These are phyloP conservation scores for Pemphredon lugubris DNA, from an alignment of 2,888 invertebrate species.

Conservation along the genomic window DNA sequence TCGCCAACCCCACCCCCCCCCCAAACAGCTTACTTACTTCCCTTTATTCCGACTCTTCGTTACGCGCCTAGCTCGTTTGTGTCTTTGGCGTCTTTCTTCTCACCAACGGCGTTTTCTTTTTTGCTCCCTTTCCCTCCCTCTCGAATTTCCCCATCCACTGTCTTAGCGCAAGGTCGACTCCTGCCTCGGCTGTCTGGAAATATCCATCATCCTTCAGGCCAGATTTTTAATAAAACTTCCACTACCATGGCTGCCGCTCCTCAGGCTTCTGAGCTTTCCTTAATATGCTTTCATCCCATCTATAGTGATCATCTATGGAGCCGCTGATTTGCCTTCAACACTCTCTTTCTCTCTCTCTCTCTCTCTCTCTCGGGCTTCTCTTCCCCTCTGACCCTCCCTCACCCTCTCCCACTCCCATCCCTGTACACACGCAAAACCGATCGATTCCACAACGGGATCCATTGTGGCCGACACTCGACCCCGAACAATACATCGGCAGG, in stretches of 20 bases:
- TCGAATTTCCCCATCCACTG: slow-evolving; percentile 34
- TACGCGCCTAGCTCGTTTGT: not conserved
- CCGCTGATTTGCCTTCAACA: slow-evolving; percentile 69
- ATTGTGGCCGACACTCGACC: slow-evolving; percentile 62
- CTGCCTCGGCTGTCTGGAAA: slow-evolving; percentile 61
- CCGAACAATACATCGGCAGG: slow-evolving; percentile 60
- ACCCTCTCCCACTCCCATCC: not conserved
- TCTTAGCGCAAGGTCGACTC: slow-evolving; percentile 46
- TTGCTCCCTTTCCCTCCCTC: slow-evolving; percentile 24
- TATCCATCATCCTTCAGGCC: slow-evolving; percentile 75
- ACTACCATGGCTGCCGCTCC: slow-evolving; percentile 49
- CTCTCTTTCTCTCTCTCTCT: slow-evolving; percentile 14
- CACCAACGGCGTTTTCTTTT: too few relatives aligned
- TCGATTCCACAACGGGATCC: slow-evolving; percentile 63
- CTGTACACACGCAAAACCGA: slow-evolving; percentile 43
- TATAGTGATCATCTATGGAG: slow-evolving; percentile 71
- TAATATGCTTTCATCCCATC: slow-evolving; percentile 73
- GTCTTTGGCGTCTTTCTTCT: not conserved
- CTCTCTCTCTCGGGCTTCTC: slow-evolving; percentile 7
- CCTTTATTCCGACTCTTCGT: slow-evolving; percentile 8
- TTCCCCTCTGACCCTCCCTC: not conserved
- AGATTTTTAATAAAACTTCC: slow-evolving; percentile 79
- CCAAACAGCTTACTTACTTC: too few relatives aligned
- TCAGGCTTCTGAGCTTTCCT: slow-evolving; percentile 49
- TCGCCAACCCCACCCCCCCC: not conserved